Conservation (phyloP, 2,797 vertebrate genomes). For the Saxicola maurus region DNA sequence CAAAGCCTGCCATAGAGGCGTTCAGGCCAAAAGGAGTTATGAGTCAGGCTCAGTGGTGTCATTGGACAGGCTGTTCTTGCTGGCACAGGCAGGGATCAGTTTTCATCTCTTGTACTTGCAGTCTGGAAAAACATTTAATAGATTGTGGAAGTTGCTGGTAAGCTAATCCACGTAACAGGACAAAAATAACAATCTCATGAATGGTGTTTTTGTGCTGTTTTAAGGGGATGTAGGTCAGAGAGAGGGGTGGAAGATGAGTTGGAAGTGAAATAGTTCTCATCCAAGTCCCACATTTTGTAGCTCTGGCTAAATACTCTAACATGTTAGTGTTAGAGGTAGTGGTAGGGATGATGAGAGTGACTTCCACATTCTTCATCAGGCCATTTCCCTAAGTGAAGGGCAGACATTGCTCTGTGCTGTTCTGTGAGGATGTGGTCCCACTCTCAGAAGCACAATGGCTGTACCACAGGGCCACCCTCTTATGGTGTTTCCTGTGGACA, state of each 20-base stretch:
- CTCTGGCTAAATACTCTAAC: background rate
- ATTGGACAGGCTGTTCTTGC: background rate
- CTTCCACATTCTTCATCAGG: background rate
- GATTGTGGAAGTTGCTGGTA: background rate
- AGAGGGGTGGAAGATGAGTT: background rate
- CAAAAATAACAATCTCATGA: background rate
- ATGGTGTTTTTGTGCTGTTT: background rate
- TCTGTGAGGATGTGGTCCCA: accelerated
- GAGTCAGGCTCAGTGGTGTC: background rate
- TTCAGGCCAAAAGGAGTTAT: background rate
- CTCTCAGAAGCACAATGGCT: background rate
- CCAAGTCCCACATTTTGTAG: background rate
- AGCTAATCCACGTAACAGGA: background rate
- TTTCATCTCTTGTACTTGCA: background rate
- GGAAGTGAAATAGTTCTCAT: background rate
- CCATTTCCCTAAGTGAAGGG: background rate
- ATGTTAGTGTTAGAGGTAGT: background rate
- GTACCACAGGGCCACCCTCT: background rate
- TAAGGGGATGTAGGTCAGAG: background rate
- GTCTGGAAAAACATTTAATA: background rate
- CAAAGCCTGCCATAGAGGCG: accelerated
- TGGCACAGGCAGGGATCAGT: background rate
- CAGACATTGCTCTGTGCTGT: background rate
- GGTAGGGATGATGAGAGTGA: background rate
- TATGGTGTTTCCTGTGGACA: background rate